Evolutionary conservation across 1,140 invertebrate genomes (phyloP).

Genomic region (Ectropis grisescens): DNA sequence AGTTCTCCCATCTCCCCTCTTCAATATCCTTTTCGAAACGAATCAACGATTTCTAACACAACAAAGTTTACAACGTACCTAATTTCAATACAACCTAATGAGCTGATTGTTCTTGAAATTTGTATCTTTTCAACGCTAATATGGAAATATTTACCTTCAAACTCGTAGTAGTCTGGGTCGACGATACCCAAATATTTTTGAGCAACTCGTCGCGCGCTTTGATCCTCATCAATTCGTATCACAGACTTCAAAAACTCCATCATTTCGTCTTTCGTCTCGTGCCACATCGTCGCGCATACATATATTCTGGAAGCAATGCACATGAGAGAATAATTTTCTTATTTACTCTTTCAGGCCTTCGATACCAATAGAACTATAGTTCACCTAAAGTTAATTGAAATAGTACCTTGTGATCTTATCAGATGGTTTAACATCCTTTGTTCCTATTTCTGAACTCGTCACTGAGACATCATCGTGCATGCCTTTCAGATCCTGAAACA

Average conservation of each 20-base stretch:
- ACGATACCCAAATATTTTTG: conserved; percentile 93
- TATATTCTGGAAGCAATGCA: conserved; percentile 79
- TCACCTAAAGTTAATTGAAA: no score
- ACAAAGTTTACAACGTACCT: no score
- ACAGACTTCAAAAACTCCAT: conserved; percentile 92
- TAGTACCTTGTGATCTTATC: conserved; percentile 41
- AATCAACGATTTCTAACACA: no score
- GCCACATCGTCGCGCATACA: conserved; percentile 98
- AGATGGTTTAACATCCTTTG: conserved; percentile 39
- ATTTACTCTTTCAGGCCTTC: neutral
- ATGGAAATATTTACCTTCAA: conserved; percentile 95
- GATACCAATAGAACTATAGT: no score
- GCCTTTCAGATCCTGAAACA: conserved; percentile 31
- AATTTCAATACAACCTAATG: no score
- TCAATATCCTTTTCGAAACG: no score
- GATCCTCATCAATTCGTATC: conserved; percentile 92
- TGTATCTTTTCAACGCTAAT: no score
- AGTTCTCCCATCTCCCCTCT: no score
- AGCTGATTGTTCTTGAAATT: no score
- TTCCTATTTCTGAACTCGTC: conserved; percentile 19
- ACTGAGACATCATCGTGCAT: conserved; percentile 19
- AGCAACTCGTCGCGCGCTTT: conserved; percentile 90
- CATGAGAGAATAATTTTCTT: neutral
- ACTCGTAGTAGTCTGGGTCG: conserved; percentile 97
- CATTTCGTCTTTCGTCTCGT: conserved; percentile 97